Percentiles rank a stretch among this genome's conserved stretches.
phyloP scores from a whole-genome alignment of 2,797 vertebrate species.

The Hypotaenidia philippensis region DNA sequence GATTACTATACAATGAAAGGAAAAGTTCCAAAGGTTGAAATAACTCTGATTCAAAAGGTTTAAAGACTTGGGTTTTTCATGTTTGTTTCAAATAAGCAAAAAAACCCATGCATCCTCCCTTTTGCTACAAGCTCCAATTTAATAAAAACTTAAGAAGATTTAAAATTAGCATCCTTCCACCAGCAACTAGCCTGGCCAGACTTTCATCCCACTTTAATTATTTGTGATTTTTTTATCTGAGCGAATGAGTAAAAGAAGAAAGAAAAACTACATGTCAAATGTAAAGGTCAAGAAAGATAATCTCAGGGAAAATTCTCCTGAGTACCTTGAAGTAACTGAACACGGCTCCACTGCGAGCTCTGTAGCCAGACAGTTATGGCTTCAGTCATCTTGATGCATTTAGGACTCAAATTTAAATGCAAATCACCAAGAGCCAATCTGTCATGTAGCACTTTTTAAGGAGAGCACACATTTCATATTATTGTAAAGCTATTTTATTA shows the following conservation, averaged over 20 bases:
- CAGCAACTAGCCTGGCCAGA: background rate
- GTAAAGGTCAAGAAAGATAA: background rate
- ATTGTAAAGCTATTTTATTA: background rate
- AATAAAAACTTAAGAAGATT: background rate
- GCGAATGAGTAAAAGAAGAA: background rate
- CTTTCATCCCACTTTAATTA: background rate
- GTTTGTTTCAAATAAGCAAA: background rate
- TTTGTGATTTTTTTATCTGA: background rate
- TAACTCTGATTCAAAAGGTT: background rate
- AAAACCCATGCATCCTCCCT: background rate
- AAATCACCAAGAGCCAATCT: background rate
- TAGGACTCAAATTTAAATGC: background rate
- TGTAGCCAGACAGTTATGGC: background rate
- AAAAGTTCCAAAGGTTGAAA: background rate
- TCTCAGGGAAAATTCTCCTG: background rate
- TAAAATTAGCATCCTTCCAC: background rate
- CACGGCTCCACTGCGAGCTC: background rate
- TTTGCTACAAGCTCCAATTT: background rate
- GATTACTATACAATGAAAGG: background rate
- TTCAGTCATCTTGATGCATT: background rate
- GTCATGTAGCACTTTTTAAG: background rate
- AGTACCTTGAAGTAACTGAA: background rate
- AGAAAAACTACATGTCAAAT: background rate
- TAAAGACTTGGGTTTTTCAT: background rate
- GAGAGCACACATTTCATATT: background rate